phyloP scores from a whole-genome alignment of 2,113 vertebrate species.

The Channa argus region DNA sequence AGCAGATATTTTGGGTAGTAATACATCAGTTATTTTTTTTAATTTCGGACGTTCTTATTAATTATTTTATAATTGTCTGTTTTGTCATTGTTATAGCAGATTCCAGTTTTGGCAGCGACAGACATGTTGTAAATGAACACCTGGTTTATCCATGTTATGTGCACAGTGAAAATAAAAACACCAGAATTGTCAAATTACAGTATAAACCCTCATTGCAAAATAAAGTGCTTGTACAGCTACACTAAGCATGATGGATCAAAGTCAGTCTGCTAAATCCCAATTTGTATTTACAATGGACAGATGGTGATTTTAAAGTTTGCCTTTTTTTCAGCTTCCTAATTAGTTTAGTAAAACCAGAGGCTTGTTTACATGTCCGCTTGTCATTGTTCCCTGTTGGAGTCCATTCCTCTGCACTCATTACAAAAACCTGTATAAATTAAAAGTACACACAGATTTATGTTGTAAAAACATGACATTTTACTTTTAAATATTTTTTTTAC shows the following conservation, averaged over 20 bases:
- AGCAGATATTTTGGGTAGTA: too few species aligned
- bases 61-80: background rate
- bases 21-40: too few species aligned
- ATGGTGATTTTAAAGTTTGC: background rate
- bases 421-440: background rate
- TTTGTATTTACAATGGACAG: background rate
- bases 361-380: background rate
- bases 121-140: background rate
- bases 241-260: background rate
- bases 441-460: background rate
- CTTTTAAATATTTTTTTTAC: background rate
- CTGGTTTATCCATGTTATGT: background rate
- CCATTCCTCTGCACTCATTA: background rate
- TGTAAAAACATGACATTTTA: background rate
- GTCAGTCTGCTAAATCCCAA: background rate
- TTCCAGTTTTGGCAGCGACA: background rate
- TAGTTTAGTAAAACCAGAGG: too few species aligned
- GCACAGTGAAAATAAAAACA: background rate
- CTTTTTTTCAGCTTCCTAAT: too few species aligned
- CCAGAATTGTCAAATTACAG: background rate
- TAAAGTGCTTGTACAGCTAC: background rate
- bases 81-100: background rate
- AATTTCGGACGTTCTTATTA: background rate
- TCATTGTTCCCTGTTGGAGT: background rate
- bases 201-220: background rate